Percentiles rank a stretch among this genome's conserved stretches.
phyloP scores from a whole-genome alignment of 2,797 vertebrate species.

The Galaxias olidus region DNA sequence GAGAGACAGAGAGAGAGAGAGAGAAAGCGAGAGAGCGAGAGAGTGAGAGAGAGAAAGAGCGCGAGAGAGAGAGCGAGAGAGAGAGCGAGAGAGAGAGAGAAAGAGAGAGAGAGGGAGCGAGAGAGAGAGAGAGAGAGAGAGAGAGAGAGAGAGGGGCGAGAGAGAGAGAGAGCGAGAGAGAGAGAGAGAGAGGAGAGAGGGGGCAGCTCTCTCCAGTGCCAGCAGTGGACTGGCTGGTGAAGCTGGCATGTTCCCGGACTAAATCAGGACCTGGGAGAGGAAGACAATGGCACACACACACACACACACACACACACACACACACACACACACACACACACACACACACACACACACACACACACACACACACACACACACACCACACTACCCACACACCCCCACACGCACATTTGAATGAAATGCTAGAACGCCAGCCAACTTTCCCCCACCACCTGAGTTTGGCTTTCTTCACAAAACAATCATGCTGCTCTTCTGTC shows the following conservation, averaged over 20 bases:
- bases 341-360: constrained; percentile 23
- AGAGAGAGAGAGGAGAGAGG: too few species aligned
- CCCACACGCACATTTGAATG: constrained; percentile 35
- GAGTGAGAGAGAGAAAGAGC: constrained; percentile 16
- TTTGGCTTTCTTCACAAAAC: constrained; percentile 49
- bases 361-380: constrained; percentile 4
- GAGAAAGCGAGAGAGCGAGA: constrained; percentile 2
- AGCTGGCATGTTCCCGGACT: constrained; percentile 53
- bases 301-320: background rate
- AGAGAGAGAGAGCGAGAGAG: too few species aligned
- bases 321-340: constrained; percentile 18
- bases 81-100: too few species aligned
- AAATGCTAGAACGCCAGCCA: constrained; percentile 49
- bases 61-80: too few species aligned
- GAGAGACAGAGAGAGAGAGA: background rate
- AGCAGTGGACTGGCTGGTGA: constrained; percentile 52
- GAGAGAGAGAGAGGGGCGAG: too few species aligned
- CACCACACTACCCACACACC: constrained; percentile 20
- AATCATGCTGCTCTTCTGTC: constrained; percentile 36
- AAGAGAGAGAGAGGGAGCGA: too few species aligned
- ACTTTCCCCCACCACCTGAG: constrained; percentile 47
- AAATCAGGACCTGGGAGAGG: constrained; percentile 58
- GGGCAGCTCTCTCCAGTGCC: constrained; percentile 46
- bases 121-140: too few species aligned
- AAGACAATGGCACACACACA: background rate